Base-by-base conservation (phyloP, 2,113 vertebrate species). In the Mandrillus leucophaeus region DNA sequence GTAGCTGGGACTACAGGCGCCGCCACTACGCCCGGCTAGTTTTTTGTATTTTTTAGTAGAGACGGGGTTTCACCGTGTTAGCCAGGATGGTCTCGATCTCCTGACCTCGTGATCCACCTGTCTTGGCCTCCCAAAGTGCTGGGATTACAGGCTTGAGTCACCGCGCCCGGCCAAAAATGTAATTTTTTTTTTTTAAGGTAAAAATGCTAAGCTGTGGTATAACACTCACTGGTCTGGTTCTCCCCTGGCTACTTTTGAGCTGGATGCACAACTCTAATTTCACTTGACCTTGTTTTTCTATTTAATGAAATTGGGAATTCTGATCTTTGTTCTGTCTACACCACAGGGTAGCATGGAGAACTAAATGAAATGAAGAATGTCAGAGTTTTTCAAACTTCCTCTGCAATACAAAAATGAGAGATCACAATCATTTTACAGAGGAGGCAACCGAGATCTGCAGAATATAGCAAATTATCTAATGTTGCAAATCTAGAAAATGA, bases 231-330 rank as follows among this genome's bases (percentile, higher is more conserved):
- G 3, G 3, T 76, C 30, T 55, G 5, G 22, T 35, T 84, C n/a
- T 27, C 3, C 43, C 6, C 18, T 23, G 68, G 12, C 2, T 3
- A 10, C 25, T 79, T 50, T 61, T 20, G 13, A 2, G 4, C 22
- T 40, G 14, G 59, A 25, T 22, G 9, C 86, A 18, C 0, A 32
- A 22, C 5, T 1, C 5, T 68, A 22, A 32, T 0, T 0, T n/a
- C 83, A n/a, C 40, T 14, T 12, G 32, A 48, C 11, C 13, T 38
- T 30, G 38, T 38, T 55, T 81, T 75, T 70, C n/a, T 72, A 5
- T 48, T 27, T 83, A 48, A 22, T 59, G 40, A 76, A 61, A 16
- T 35, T 7, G 32, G 1, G 12, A 27, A 70, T n/a, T 80, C 14
- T 76, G 35, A 50, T 25, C 25, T 22, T 5, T 45, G n/a, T 20